Conservation (phyloP, 1,140 invertebrate species). For the Hyposmocoma kahamanoa region DNA sequence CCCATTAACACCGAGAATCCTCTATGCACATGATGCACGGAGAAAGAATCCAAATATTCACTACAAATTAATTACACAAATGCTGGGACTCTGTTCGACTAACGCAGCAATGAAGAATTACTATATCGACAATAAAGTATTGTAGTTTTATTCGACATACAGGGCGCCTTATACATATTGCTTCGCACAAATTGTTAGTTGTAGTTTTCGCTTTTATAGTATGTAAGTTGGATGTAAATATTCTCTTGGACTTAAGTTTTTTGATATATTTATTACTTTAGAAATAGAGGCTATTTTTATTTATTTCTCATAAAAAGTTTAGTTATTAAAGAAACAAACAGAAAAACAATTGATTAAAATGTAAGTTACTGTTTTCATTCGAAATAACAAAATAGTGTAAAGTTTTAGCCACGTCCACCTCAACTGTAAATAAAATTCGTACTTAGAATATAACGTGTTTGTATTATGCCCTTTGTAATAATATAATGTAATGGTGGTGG, state of each 20-base stretch:
- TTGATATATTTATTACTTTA: too few species aligned
- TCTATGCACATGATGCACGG: too few species aligned
- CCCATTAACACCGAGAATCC: too few species aligned
- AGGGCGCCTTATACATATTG: conserved; percentile 14
- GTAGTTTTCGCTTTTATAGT: conserved; percentile 3
- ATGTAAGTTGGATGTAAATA: neutral
- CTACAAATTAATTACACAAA: too few species aligned
- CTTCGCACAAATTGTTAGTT: conserved; percentile 11
- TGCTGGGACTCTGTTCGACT: too few species aligned
- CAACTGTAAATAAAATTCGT: conserved; percentile 30
- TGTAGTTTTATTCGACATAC: conserved; percentile 9
- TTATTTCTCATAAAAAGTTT: too few species aligned
- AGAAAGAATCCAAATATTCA: too few species aligned
- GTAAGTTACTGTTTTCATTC: neutral
- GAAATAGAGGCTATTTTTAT: too few species aligned
- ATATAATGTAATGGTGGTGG: too few species aligned
- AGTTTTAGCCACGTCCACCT: neutral
- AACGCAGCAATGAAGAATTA: neutral
- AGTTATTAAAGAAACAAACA: too few species aligned
- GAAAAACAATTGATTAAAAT: too few species aligned
- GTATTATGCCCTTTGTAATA: neutral
- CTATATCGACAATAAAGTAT: conserved; percentile 30
- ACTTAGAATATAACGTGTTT: conserved; percentile 12
- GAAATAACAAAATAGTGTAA: neutral
- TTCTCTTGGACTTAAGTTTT: neutral